Percentiles rank a stretch among this genome's conserved stretches.
phyloP scores from a whole-genome alignment of 2,797 vertebrate genomes.

The Coracias cyanogaster region DNA sequence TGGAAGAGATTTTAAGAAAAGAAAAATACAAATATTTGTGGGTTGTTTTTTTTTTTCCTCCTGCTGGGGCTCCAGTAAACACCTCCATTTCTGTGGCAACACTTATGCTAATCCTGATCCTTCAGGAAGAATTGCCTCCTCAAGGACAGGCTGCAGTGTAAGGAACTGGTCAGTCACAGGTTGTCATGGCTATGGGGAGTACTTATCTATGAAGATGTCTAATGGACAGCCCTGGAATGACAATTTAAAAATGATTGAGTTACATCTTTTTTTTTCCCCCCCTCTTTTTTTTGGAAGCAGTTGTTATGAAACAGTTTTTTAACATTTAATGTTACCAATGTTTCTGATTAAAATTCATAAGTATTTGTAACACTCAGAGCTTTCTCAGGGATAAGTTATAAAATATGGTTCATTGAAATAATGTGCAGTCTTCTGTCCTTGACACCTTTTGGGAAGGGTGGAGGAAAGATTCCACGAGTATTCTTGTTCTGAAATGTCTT shows the following conservation, averaged over 20 bases:
- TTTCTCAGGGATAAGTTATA: neutral
- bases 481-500: neutral
- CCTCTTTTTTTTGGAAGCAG: neutral
- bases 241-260: neutral
- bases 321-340: neutral
- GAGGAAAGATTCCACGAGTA: neutral
- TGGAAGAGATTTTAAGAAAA: neutral
- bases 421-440: neutral
- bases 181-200: neutral
- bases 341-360: neutral
- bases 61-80: constrained; percentile 5
- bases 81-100: neutral
- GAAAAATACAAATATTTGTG: constrained; percentile 38
- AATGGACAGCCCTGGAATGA: neutral
- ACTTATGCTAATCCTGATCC: neutral
- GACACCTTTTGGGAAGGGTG: neutral
- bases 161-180: neutral
- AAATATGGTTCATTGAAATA: neutral
- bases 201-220: neutral
- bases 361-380: neutral
- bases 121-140: constrained; percentile 21
- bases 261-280: neutral
- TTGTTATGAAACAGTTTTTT: neutral
- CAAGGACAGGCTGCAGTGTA: neutral
- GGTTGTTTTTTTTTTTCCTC: neutral